A percentile compares a stretch with the other conserved stretches of the same genome.
Conservation (phyloP, 92 coral and sea anemone species). For the Virgularia gustaviana region DNA sequence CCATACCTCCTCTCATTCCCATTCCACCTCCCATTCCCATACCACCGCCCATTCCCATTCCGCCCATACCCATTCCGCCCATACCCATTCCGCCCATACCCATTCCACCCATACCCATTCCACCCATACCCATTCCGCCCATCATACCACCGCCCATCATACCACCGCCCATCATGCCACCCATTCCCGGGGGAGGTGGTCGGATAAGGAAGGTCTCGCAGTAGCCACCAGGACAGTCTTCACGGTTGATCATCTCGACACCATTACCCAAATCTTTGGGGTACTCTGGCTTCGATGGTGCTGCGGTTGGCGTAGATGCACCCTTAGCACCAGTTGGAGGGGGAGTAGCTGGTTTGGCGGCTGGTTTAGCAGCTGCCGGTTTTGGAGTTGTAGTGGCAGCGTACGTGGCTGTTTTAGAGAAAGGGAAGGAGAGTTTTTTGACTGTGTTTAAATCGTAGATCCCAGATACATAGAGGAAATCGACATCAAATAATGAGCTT, state of each 20-base stretch:
- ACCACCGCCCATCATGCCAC: slow-evolving; percentile 5
- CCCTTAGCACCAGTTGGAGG: background rate
- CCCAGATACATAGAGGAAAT: too few relatives aligned
- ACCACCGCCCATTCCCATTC: slow-evolving; percentile 1
- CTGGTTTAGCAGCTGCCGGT: slow-evolving; percentile 1
- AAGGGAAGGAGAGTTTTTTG: background rate
- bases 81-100: background rate
- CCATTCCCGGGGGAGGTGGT: slow-evolving; percentile 35
- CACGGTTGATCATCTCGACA: slow-evolving; percentile 38
- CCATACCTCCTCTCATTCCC: slow-evolving; percentile 19
- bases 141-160: slow-evolving; percentile 1
- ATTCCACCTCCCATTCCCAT: background rate
- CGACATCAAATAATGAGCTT: too few relatives aligned
- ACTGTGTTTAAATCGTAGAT: too few relatives aligned
- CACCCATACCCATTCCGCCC: too few relatives aligned
- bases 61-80: background rate
- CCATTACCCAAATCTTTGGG: slow-evolving; percentile 38
- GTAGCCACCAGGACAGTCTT: slow-evolving; percentile 35
- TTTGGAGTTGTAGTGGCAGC: background rate
- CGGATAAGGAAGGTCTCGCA: slow-evolving; percentile 42
- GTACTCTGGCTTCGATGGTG: slow-evolving; percentile 21
- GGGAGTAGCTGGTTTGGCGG: background rate
- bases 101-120: slow-evolving; percentile 4
- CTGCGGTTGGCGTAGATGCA: too few relatives aligned
- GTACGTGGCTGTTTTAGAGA: background rate